These are phyloP conservation scores for Habropoda laboriosa DNA, from an alignment of 1,140 invertebrate genomes.

Conservation along the genomic window DNA sequence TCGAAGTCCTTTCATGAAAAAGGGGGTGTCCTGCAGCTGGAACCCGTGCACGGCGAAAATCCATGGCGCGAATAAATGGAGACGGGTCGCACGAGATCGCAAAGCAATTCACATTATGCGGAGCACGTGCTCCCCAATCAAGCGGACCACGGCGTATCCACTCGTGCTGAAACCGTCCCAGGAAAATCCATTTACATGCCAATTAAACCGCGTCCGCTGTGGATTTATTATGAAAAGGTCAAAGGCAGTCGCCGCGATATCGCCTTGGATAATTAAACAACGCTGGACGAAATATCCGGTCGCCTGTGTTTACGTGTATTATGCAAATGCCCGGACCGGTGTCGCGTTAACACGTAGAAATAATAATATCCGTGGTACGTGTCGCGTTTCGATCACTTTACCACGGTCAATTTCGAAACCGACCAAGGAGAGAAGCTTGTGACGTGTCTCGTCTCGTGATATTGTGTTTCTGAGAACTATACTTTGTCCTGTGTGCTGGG, in stretches of 20 bases:
- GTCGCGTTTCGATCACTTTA: neutral
- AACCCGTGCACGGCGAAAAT: neutral
- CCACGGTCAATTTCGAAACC: neutral
- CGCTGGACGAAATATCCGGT: slow-evolving; percentile 11
- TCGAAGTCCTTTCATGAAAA: neutral
- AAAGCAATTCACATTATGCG: slow-evolving; percentile 58
- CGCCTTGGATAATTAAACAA: slow-evolving; percentile 52
- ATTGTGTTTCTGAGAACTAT: neutral
- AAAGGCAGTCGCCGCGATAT: slow-evolving; percentile 31
- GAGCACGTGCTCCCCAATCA: slow-evolving; percentile 55
- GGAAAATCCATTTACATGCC: slow-evolving; percentile 63
- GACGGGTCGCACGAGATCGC: slow-evolving; percentile 14
- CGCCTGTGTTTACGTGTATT: slow-evolving; percentile 26
- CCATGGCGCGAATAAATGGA: slow-evolving; percentile 24
- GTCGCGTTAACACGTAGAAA: neutral
- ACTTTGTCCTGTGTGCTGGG: too few species aligned
- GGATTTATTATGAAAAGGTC: slow-evolving; percentile 62
- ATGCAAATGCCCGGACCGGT: neutral
- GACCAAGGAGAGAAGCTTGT: too few species aligned
- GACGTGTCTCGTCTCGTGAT: neutral
- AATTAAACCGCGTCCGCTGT: slow-evolving; percentile 53
- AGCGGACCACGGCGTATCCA: slow-evolving; percentile 23
- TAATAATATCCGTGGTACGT: neutral
- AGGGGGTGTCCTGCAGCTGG: neutral
- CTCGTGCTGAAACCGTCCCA: slow-evolving; percentile 43